Evolutionary conservation across 2,888 invertebrate species (phyloP), one percentile per base, ranked within the genome.

Genomic region (Andrena dorsata): DNA sequence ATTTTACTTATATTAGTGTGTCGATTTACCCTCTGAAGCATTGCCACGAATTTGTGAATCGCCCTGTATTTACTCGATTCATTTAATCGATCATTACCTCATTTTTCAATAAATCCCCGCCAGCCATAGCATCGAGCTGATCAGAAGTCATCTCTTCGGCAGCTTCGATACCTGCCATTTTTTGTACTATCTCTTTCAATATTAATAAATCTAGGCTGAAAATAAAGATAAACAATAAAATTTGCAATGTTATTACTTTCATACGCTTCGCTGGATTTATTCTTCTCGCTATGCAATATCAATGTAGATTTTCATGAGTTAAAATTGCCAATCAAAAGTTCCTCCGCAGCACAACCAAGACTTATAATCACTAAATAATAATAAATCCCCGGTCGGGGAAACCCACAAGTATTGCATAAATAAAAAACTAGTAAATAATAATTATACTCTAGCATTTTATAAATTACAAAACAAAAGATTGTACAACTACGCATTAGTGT

Each of bases 131-230:
- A 92, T 98, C 98, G 73, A 99, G 94, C 92, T 99, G 99, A 91
- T 99, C 99, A 28, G 97, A 95, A 0, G 99, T 99, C 95, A 99
- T 97, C 94, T 99, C 99, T 93, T 99, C 98, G 0, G 97, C 97
- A 0, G 99, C 97, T 94, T 99, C 99, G 74, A 99, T 98, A 0
- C 99, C 99, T 0, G 99, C 98, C 99, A 99, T 99, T 95, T 99
- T 99, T 94, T 99, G 98, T 60, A 99, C 98, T 87, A 99, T 97
- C 95, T 99, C 99, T 93, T 99, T 98, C 74, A 99, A 95, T 87
- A 99, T 97, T 41, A 99, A 95, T 89, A 98, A 95, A 94, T 99
- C 99, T 95, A 97, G 96, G 94, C 98, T 97, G 93, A 83, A 94
- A 94, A 88, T 76, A 83, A 88, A 87, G 81, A 80, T 61, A 70